A percentile compares a stretch with the other conserved stretches of the same genome.
Evolutionary conservation across 2,888 invertebrate species (phyloP).

Genomic region (Scrobipalpa costella): DNA sequence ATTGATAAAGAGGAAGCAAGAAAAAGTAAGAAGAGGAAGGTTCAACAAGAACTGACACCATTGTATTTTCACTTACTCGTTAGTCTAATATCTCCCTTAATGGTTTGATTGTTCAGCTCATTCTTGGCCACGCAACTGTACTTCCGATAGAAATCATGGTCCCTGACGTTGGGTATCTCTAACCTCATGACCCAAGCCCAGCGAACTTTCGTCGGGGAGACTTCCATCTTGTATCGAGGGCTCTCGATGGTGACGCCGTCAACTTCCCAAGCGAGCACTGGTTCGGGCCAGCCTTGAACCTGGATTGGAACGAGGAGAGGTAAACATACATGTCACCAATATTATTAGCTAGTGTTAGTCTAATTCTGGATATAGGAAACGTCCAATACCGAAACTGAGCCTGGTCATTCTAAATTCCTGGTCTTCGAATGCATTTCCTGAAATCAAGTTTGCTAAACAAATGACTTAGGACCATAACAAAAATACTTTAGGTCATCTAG

Average conservation of each 20-base stretch:
- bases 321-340: not conserved
- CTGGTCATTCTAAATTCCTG: no score
- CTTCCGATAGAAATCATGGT: slow-evolving; percentile 84
- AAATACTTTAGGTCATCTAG: no score
- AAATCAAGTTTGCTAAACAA: no score
- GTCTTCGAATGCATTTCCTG: no score
- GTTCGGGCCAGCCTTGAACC: slow-evolving; percentile 94
- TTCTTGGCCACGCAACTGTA: slow-evolving; percentile 94
- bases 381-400: no score
- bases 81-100: slow-evolving; percentile 82
- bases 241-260: slow-evolving; percentile 88
- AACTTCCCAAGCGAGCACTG: slow-evolving; percentile 92
- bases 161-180: slow-evolving; percentile 85
- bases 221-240: slow-evolving; percentile 62
- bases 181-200: slow-evolving; percentile 89
- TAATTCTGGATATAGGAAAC: no score
- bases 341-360: not conserved
- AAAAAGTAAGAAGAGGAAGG: no score
- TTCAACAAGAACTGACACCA: no score
- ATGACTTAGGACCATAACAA: no score
- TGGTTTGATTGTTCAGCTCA: slow-evolving; percentile 88
- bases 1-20: no score
- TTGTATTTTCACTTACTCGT: slow-evolving; percentile 51
- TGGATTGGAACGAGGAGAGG: slow-evolving; percentile 36
- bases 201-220: slow-evolving; percentile 61